Evolutionary conservation across 2,797 vertebrate genomes (phyloP), one percentile per base, ranked within the genome.

Genomic region (Protonibea diacanthus): DNA sequence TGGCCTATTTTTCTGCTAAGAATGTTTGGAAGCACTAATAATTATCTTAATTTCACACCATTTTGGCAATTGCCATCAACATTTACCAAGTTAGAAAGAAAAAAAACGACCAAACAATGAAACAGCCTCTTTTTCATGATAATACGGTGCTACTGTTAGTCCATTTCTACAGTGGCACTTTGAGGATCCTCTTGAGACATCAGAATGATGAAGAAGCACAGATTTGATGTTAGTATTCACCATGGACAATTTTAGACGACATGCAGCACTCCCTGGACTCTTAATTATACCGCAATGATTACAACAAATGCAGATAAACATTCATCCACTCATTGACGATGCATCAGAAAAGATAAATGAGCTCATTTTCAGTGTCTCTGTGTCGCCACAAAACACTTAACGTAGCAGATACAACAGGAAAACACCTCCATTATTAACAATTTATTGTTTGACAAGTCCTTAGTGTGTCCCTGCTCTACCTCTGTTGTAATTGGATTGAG

Each of bases 301-400:
- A 23, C 33, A 72, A 47, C 51, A 56, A 68, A 71, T 56, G 49
- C 3, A 59, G 65, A 75, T 75, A 71, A 77, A 81, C 58, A 65
- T 14, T 2, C 23, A 73, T 71, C 52, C 5, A 11, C 63, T 40
- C 40, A 21, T 20, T 12, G 13, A 74, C 55, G 65, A 84, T 21
- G 49, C 76, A 64, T 18, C 72, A 38, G 12, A 38, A 53, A 68
- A 81, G 81, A 87, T 78, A 33, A 85, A 89, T 82, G 40, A 81
- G 58, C 63, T 81, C 1, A 86, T 83, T 84, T 75, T 10, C 53
- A 3, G 14, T 5, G 27, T 57, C 25, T 51, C 64, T 62, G 69
- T 57, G 21, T 60, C 4, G 47, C 47, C 56, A 79, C 49, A 66
- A 72, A 78, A 77, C 55, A 57, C 29, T 69, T 42, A 74, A 27